Base-by-base conservation (phyloP, 2,888 invertebrate genomes). In the Boloria euphrosyne region DNA sequence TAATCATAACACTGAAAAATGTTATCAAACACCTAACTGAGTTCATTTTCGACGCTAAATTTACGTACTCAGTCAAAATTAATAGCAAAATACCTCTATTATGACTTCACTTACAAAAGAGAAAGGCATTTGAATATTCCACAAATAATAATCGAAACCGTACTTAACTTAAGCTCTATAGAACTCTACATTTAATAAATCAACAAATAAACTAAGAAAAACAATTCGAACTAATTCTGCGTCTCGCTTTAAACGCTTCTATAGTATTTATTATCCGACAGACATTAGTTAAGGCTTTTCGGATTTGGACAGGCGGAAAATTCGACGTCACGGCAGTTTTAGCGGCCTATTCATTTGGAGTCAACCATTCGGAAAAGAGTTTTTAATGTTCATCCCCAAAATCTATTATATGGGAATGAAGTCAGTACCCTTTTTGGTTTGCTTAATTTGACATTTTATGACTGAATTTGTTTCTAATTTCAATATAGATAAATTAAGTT, bases 221-320 rank as follows among this genome's bases (percentile, higher is more conserved):
- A 69, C 69, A 69, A 69, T 67, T 61, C 47, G 43, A 62, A 65
- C 65, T 67, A 67, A 67, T 66, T 65, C 67, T 44, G 51, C 46
- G 31, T 38, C 14, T 57, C 65, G 55, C 50, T 65, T 67, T 70
- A 69, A 69, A 46, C 63, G 63, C 49, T 65, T 14, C 57, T 57
- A 17, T 60, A 66, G 55, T 70, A 72, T 72, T 71, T 72, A 71
- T 71, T 69, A 71, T 71, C 71, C 65, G 67, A 63, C 67, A 67
- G 70, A 65, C 68, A 70, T 70, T 70, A 67, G 70, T 68, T 67
- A 65, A 66, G 59, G 69, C 68, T 68, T 71, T 71, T 72, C 46
- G 69, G 62, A 71, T 63, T 68, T 65, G 60, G 72, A 72, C 72
- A 71, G 68, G 71, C 69, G 72, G 66, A 68, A 72, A 72, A 72